phyloP scores from a whole-genome alignment of 2,888 invertebrate genomes.

The Colletes collaris region DNA sequence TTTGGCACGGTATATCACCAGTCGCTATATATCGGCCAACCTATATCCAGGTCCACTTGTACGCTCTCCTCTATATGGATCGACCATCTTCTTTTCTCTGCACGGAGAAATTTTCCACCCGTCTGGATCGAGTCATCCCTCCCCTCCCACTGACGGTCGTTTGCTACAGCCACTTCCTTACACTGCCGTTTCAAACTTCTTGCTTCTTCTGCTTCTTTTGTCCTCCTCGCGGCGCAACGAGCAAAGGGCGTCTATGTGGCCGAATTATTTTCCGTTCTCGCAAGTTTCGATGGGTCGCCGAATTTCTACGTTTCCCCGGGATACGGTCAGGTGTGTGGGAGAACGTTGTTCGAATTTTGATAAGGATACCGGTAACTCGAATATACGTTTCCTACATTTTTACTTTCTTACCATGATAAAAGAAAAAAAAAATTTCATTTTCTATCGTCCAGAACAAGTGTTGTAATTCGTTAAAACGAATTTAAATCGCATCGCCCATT shows the following conservation, averaged over 20 bases:
- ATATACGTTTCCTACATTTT: no score
- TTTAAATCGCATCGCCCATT: no score
- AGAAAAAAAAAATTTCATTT: no score
- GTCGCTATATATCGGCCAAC: conserved; percentile 49
- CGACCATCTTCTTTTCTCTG: conserved; percentile 64
- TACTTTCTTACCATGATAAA: no score
- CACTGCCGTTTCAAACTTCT: conserved; percentile 32
- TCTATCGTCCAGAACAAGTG: no score
- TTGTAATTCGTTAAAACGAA: no score
- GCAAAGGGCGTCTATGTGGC: neutral
- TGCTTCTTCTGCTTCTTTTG: neutral
- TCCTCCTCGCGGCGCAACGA: neutral
- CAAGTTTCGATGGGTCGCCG: neutral
- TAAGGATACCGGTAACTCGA: no score
- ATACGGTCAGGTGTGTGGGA: neutral
- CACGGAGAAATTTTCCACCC: conserved; percentile 51
- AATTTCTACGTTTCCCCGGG: neutral
- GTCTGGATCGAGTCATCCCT: conserved; percentile 42
- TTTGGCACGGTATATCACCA: conserved; percentile 63
- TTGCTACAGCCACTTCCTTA: conserved; percentile 44
- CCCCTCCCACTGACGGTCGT: conserved; percentile 18
- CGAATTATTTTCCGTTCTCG: conserved; percentile 23
- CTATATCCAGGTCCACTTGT: conserved; percentile 47
- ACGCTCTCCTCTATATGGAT: conserved; percentile 34
- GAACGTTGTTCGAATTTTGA: neutral